Percentiles rank a stretch among this genome's conserved stretches.
Evolutionary conservation across 92 coral and sea anemone species (phyloP).

Genomic region (Hydrozoanthus gracilis): DNA sequence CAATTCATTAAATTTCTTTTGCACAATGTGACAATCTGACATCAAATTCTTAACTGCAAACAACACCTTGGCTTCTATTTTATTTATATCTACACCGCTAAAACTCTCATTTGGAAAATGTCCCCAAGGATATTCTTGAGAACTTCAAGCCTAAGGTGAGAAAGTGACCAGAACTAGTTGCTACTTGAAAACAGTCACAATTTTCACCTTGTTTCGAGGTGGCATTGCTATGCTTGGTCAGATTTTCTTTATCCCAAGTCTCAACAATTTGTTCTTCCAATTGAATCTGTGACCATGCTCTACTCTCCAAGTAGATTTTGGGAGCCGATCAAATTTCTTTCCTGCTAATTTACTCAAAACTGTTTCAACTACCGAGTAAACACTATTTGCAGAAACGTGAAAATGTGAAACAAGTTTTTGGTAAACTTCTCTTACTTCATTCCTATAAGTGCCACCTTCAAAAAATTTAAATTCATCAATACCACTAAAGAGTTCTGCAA

Average conservation of each 20-base stretch:
- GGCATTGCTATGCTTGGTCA: slow-evolving; percentile 38
- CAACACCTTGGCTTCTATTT: slow-evolving; percentile 16
- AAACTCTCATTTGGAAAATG: slow-evolving; percentile 30
- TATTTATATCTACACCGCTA: slow-evolving; percentile 4
- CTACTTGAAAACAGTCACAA: slow-evolving; percentile 24
- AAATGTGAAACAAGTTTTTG: slow-evolving; percentile 22
- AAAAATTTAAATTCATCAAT: slow-evolving; percentile 22
- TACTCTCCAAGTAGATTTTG: slow-evolving; percentile 24
- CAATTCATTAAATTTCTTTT: slow-evolving; percentile 36
- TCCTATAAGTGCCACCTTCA: slow-evolving; percentile 23
- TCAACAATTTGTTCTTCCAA: slow-evolving; percentile 25
- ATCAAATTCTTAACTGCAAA: slow-evolving; percentile 33
- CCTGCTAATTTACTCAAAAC: slow-evolving; percentile 11
- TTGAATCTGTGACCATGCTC: slow-evolving; percentile 41
- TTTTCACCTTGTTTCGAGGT: slow-evolving; percentile 36
- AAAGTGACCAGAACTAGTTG: slow-evolving; percentile 5
- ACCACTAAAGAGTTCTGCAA: slow-evolving; percentile 29
- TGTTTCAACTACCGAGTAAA: slow-evolving; percentile 5
- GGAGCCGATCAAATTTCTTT: slow-evolving; percentile 36
- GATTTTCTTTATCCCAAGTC: slow-evolving; percentile 14
- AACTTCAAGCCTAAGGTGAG: slow-evolving; percentile 32
- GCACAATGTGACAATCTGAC: slow-evolving; percentile 31
- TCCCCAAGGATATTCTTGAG: slow-evolving; percentile 37
- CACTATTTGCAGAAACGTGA: slow-evolving; percentile 5
- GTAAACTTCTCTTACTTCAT: slow-evolving; percentile 44